phyloP scores from a whole-genome alignment of 2,797 vertebrate genomes.

The Ibycter americanus region DNA sequence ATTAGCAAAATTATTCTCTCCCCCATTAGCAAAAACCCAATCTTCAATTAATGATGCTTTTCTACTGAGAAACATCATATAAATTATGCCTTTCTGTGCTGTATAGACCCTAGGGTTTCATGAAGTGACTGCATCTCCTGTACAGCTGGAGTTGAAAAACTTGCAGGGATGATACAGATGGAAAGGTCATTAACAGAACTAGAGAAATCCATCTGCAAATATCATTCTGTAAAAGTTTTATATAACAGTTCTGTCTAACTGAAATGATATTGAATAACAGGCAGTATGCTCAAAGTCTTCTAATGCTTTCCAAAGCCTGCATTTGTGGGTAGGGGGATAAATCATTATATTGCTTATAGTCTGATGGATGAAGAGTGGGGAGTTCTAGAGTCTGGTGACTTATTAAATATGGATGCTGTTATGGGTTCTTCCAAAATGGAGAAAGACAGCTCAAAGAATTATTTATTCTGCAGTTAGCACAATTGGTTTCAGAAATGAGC shows the following conservation, averaged over 20 bases:
- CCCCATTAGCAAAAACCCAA: background rate
- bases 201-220: conserved; percentile 34
- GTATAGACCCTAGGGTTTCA: background rate
- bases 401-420: background rate
- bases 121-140: background rate
- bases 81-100: background rate
- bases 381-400: background rate
- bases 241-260: conserved; percentile 12
- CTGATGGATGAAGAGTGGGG: background rate
- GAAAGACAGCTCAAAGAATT: background rate
- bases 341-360: background rate
- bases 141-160: background rate
- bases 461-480: background rate
- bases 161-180: background rate
- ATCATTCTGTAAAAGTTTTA: conserved; percentile 24
- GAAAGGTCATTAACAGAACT: conserved; percentile 17
- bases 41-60: background rate
- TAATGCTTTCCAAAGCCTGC: conserved; percentile 37
- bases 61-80: background rate
- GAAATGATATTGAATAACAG: conserved; percentile 20
- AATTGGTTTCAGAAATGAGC: background rate
- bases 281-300: background rate
- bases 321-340: conserved; percentile 16
- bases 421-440: background rate
- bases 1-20: background rate